Percentiles rank a stretch among this genome's conserved stretches.
Conservation (phyloP, 2,797 vertebrate species). For the Lepus oiostolus region DNA sequence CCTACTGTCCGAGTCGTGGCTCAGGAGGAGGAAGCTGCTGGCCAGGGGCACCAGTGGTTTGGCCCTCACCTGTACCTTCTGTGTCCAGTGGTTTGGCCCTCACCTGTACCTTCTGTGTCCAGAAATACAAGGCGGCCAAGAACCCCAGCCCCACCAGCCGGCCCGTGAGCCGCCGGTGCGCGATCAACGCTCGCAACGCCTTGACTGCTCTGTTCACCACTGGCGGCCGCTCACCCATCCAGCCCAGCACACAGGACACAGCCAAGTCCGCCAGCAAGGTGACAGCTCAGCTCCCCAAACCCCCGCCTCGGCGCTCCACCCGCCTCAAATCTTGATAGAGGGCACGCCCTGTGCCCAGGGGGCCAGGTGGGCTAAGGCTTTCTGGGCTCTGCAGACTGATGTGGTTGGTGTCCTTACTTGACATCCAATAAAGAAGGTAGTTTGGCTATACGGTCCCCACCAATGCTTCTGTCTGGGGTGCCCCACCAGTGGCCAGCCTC, state of each 20-base stretch:
- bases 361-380: slow-evolving; percentile 10
- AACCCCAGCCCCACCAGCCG: slow-evolving; percentile 74
- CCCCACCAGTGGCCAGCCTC: not conserved
- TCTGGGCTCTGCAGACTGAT: not conserved
- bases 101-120: slow-evolving; percentile 62
- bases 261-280: slow-evolving; percentile 76
- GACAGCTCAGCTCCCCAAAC: slow-evolving; percentile 34
- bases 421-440: slow-evolving; percentile 87
- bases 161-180: slow-evolving; percentile 74
- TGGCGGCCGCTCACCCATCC: not conserved
- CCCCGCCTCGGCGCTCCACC: slow-evolving; percentile 83
- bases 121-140: slow-evolving; percentile 90
- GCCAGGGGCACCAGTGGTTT: not conserved
- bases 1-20: not conserved
- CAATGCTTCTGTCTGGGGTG: slow-evolving; percentile 67
- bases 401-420: slow-evolving; percentile 85
- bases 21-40: not conserved
- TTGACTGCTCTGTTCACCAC: slow-evolving; percentile 77
- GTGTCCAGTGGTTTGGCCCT: slow-evolving; percentile 31
- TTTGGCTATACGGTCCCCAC: slow-evolving; percentile 76
- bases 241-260: slow-evolving; percentile 67
- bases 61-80: slow-evolving; percentile 36
- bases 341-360: slow-evolving; percentile 61
- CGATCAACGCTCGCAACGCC: slow-evolving; percentile 74
- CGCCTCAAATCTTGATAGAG: slow-evolving; percentile 87